Percentiles rank a stretch among this genome's conserved stretches.
Evolutionary conservation across 2,888 invertebrate genomes (phyloP).

Genomic region (Apeira syringaria): DNA sequence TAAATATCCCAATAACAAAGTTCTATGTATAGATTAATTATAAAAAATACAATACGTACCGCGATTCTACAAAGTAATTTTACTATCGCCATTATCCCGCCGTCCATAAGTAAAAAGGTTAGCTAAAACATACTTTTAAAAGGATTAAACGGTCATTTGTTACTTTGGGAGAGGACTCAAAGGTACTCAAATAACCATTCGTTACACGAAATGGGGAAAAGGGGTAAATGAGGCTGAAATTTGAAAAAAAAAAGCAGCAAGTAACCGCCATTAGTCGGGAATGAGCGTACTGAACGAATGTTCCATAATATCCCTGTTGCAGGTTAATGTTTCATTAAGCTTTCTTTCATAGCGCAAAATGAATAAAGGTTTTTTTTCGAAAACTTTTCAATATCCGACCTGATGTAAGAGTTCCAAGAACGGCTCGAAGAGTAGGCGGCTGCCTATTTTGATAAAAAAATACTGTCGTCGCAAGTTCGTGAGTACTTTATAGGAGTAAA

Average conservation of each 20-base stretch:
- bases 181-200: constrained; percentile 35
- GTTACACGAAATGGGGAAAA: constrained; percentile 40
- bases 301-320: constrained; percentile 28
- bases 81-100: too few relatives aligned
- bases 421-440: constrained; percentile 5
- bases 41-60: too few relatives aligned
- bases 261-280: constrained; percentile 42
- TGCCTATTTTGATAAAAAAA: constrained; percentile 11
- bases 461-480: constrained; percentile 3
- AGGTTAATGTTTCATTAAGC: constrained; percentile 30
- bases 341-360: constrained; percentile 20
- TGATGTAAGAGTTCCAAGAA: constrained; percentile 27
- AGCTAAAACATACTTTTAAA: constrained; percentile 7
- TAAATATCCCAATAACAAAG: too few relatives aligned
- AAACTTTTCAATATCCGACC: constrained; percentile 27
- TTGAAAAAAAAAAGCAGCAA: constrained; percentile 41
- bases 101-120: not conserved
- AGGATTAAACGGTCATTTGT: constrained; percentile 27
- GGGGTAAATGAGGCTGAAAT: constrained; percentile 38
- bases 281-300: constrained; percentile 25
- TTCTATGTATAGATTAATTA: not conserved
- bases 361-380: constrained; percentile 16
- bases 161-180: constrained; percentile 21
- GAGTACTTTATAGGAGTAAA: constrained; percentile 9
- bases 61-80: too few relatives aligned